phyloP scores from a whole-genome alignment of 2,888 invertebrate species.

The Rhingia campestris region DNA sequence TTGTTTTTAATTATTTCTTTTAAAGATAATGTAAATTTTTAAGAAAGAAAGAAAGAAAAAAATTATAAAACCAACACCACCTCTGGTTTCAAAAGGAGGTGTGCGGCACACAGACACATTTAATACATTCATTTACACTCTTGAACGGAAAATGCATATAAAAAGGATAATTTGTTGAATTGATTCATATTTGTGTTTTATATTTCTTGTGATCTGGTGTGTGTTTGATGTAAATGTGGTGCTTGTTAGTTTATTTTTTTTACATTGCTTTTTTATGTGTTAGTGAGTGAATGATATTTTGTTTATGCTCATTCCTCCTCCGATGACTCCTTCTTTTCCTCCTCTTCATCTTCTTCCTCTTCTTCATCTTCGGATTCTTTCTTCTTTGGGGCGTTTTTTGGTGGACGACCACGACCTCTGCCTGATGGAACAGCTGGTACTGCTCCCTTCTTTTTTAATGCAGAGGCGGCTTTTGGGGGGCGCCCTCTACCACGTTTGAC shows the following conservation, averaged over 20 bases:
- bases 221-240: slow-evolving; percentile 5
- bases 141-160: slow-evolving; percentile 13
- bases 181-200: not conserved
- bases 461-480: slow-evolving; percentile 40
- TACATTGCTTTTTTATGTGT: slow-evolving; percentile 7
- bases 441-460: slow-evolving; percentile 26
- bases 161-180: not conserved
- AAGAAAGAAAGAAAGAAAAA: slow-evolving; percentile 13
- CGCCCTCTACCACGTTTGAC: slow-evolving; percentile 65
- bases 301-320: slow-evolving; percentile 36
- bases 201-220: slow-evolving; percentile 47
- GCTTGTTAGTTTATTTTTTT: slow-evolving; percentile 28
- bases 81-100: slow-evolving; percentile 8
- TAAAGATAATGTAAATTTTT: slow-evolving; percentile 16
- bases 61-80: not conserved
- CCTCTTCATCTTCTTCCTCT: slow-evolving; percentile 40
- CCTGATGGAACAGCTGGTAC: slow-evolving; percentile 40
- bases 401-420: slow-evolving; percentile 65
- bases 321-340: slow-evolving; percentile 54
- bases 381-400: slow-evolving; percentile 33
- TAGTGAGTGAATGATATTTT: not conserved
- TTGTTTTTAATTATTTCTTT: slow-evolving; percentile 31
- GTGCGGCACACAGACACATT: not conserved
- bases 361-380: slow-evolving; percentile 49
- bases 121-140: slow-evolving; percentile 57